Evolutionary conservation across 2,888 invertebrate species (phyloP).

Genomic region (Phaonia tiefii): DNA sequence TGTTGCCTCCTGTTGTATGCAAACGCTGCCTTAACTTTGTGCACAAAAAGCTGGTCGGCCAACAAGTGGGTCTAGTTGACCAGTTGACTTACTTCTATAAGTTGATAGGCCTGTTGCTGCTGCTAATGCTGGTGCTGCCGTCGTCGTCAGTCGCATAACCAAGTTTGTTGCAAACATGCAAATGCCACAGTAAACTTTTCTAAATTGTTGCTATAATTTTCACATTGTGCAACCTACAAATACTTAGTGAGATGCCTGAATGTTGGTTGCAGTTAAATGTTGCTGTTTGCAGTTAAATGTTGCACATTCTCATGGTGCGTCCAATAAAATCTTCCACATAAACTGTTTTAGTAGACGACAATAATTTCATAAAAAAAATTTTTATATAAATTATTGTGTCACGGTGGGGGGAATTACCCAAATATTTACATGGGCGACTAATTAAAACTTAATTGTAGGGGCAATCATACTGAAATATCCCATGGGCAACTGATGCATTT

Average conservation of each 20-base stretch:
- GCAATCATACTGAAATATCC: no score
- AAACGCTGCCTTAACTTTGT: background rate
- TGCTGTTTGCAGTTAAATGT: slow-evolving; percentile 34
- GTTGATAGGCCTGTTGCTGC: slow-evolving; percentile 24
- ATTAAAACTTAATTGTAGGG: no score
- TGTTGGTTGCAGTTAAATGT: slow-evolving; percentile 42
- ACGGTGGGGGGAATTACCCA: no score
- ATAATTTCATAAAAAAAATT: slow-evolving; percentile 38
- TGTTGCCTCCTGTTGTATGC: background rate
- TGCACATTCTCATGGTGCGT: background rate
- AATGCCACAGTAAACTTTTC: slow-evolving; percentile 22
- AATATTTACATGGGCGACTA: no score
- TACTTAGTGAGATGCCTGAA: background rate
- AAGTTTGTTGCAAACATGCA: background rate
- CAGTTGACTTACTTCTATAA: slow-evolving; percentile 51
- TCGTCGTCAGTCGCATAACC: background rate
- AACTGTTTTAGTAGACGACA: background rate
- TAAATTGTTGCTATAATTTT: slow-evolving; percentile 37
- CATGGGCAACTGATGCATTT: no score
- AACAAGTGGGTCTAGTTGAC: slow-evolving; percentile 30
- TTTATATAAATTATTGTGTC: background rate
- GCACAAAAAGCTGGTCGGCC: background rate
- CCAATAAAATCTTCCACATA: slow-evolving; percentile 36
- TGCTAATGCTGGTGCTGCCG: background rate
- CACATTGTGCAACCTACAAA: slow-evolving; percentile 45